Evolutionary conservation across 2,113 vertebrate species (phyloP).

Genomic region (Myocastor coypus): DNA sequence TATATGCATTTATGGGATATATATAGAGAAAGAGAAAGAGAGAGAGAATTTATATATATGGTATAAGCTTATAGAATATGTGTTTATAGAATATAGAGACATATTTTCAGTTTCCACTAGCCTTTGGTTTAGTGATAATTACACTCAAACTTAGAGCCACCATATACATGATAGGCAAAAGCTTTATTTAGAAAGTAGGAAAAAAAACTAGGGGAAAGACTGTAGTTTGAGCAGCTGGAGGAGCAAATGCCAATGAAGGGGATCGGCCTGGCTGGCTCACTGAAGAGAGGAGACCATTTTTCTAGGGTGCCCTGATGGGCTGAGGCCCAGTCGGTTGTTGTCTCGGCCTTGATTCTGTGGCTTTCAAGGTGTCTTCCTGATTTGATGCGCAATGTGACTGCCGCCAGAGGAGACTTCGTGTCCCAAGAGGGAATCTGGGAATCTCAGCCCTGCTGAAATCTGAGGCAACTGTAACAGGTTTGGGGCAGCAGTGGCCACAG

Average conservation of each 20-base stretch:
- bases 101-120: not conserved
- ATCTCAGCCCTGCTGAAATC: not conserved
- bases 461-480: not conserved
- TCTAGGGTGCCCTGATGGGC: not conserved
- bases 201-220: not conserved
- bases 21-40: no score
- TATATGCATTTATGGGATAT: no score
- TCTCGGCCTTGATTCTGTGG: not conserved
- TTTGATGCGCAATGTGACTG: not conserved
- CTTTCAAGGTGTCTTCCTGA: not conserved
- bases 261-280: not conserved
- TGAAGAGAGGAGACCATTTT: not conserved
- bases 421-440: not conserved
- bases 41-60: not conserved
- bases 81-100: not conserved
- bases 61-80: no score
- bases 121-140: not conserved
- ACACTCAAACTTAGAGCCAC: not conserved
- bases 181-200: not conserved
- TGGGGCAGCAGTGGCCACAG: not conserved
- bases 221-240: not conserved
- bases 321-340: not conserved
- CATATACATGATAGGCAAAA: not conserved
- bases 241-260: not conserved
- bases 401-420: not conserved